phyloP scores from a whole-genome alignment of 2,113 vertebrate genomes.

The Polypterus bichir region DNA sequence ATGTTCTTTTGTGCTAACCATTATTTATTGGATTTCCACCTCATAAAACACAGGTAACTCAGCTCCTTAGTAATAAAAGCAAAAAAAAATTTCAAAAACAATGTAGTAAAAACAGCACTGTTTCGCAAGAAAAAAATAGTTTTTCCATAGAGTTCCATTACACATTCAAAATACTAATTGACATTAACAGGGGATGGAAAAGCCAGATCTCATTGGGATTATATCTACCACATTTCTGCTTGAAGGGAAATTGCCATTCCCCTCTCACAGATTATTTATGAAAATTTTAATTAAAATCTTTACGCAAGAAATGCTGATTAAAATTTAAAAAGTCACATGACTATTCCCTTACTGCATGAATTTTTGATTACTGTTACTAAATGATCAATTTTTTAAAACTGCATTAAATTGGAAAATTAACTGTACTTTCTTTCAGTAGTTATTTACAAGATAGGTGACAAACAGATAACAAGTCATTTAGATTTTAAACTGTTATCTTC shows the following conservation, averaged over 20 bases:
- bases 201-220: conserved; percentile 2
- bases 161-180: neutral
- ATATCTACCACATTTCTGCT: conserved; percentile 1
- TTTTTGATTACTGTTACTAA: neutral
- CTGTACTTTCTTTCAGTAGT: too few species aligned
- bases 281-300: conserved; percentile 7
- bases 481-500: too few species aligned
- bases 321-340: neutral
- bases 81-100: too few species aligned
- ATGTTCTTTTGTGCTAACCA: too few species aligned
- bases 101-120: too few species aligned
- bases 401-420: neutral
- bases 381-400: neutral
- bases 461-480: too few species aligned
- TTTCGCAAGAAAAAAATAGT: neutral
- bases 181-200: conserved; percentile 1
- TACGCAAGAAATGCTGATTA: conserved; percentile 1
- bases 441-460: too few species aligned
- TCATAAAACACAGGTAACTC: too few species aligned
- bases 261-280: neutral
- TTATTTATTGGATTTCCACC: too few species aligned
- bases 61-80: too few species aligned
- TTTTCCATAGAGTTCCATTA: neutral
- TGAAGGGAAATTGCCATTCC: conserved; percentile 2
- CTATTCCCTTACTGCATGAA: neutral